phyloP scores from a whole-genome alignment of 2,113 vertebrate genomes.

The Pholis gunnellus region DNA sequence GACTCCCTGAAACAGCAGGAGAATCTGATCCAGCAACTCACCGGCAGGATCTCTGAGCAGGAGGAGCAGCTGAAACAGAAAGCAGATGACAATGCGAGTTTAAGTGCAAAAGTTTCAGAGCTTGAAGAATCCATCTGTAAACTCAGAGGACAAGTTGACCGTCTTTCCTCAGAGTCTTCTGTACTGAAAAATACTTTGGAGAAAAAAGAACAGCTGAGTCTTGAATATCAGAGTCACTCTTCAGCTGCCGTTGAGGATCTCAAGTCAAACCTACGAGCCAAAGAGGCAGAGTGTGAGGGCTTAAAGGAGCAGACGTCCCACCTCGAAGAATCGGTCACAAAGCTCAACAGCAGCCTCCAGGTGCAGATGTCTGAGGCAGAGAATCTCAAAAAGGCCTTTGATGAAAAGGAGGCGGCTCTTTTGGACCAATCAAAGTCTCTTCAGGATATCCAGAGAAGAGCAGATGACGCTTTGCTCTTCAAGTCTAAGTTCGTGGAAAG shows the following conservation, averaged over 20 bases:
- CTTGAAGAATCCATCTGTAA: constrained; percentile 69
- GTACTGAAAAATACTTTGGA: constrained; percentile 75
- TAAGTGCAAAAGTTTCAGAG: constrained; percentile 77
- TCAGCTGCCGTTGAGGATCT: constrained; percentile 72
- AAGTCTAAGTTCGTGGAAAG: constrained; percentile 80
- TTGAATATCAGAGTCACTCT: constrained; percentile 66
- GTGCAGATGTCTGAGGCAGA: constrained; percentile 72
- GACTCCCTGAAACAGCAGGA: constrained; percentile 79
- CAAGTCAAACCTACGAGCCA: constrained; percentile 74
- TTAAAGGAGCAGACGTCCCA: constrained; percentile 80
- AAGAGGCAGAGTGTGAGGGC: constrained; percentile 80
- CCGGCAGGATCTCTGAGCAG: constrained; percentile 72
- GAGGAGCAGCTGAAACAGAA: constrained; percentile 81
- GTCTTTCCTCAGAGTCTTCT: constrained; percentile 75
- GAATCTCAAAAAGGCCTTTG: constrained; percentile 68
- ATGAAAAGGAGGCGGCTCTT: constrained; percentile 77
- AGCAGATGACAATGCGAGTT: constrained; percentile 66
- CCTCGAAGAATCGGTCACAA: constrained; percentile 76
- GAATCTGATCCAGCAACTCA: constrained; percentile 80
- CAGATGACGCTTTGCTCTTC: constrained; percentile 74
- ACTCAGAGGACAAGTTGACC: constrained; percentile 76
- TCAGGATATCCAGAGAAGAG: constrained; percentile 75
- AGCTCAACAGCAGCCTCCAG: constrained; percentile 74
- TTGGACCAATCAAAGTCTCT: constrained; percentile 71
- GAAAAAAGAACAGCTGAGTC: constrained; percentile 79